phyloP scores from a whole-genome alignment of 1,140 invertebrate species.

The Zeugodacus cucurbitae region DNA sequence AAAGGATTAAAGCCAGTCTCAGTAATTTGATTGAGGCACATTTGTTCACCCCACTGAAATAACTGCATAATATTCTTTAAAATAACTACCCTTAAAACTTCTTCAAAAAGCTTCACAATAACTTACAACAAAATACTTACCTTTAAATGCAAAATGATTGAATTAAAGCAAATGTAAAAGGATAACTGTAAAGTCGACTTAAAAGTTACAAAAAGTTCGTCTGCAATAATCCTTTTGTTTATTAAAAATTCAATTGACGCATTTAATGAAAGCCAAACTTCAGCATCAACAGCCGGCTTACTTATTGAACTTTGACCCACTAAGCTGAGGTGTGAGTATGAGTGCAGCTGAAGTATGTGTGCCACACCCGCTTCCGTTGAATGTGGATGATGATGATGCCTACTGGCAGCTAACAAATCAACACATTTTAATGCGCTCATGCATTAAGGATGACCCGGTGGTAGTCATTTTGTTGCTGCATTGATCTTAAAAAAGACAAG shows the following conservation, averaged over 20 bases:
- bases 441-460: not conserved
- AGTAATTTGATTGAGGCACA: no score
- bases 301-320: not conserved
- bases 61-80: no score
- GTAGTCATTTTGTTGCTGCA: not conserved
- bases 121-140: no score
- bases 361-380: not conserved
- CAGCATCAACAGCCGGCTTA: not conserved
- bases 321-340: not conserved
- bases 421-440: constrained; percentile 22
- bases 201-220: not conserved
- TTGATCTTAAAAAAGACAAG: not conserved
- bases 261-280: not conserved
- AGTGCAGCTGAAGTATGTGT: not conserved
- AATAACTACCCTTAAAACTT: no score
- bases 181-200: no score
- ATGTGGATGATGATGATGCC: not conserved
- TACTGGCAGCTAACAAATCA: not conserved
- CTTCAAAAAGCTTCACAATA: no score
- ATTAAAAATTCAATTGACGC: constrained; percentile 7
- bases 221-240: not conserved
- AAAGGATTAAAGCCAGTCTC: no score
- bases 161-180: no score
- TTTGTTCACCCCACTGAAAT: no score
- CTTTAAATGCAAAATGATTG: no score